Evolutionary conservation across 2,888 invertebrate species (phyloP).

Genomic region (Oscheius sp.): DNA sequence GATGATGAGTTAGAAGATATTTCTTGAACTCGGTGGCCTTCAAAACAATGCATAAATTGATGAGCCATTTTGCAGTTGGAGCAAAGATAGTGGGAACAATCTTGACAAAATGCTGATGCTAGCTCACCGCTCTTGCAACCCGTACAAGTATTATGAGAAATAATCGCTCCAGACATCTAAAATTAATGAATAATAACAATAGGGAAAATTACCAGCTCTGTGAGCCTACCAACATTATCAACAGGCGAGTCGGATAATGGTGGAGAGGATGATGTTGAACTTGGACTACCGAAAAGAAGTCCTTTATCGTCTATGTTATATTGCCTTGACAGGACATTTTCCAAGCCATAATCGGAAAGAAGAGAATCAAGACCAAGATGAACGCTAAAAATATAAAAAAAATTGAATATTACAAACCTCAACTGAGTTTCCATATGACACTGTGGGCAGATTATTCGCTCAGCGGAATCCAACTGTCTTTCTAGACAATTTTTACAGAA

Average conservation of each 20-base stretch:
- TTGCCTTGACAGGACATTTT: slow-evolving; percentile 53
- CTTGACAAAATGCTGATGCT: slow-evolving; percentile 72
- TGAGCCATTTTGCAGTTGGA: slow-evolving; percentile 98
- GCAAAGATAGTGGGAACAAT: slow-evolving; percentile 94
- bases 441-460: slow-evolving; percentile 79
- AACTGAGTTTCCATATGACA: slow-evolving; percentile 73
- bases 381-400: slow-evolving; percentile 73
- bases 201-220: slow-evolving; percentile 20
- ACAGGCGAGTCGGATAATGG: slow-evolving; percentile 54
- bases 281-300: slow-evolving; percentile 64
- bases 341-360: slow-evolving; percentile 75
- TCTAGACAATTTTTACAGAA: slow-evolving; percentile 86
- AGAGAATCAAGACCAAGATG: slow-evolving; percentile 76
- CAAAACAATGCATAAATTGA: slow-evolving; percentile 98
- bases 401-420: slow-evolving; percentile 76
- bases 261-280: slow-evolving; percentile 71
- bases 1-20: slow-evolving; percentile 10
- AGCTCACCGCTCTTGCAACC: slow-evolving; percentile 81
- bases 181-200: not conserved
- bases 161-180: slow-evolving; percentile 17
- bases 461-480: slow-evolving; percentile 71
- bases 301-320: slow-evolving; percentile 34
- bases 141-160: slow-evolving; percentile 78
- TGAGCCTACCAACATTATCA: slow-evolving; percentile 24
- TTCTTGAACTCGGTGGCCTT: slow-evolving; percentile 74